These are phyloP conservation scores for Capreolus pygargus DNA, from an alignment of 2,113 vertebrate species.

Conservation along the genomic window DNA sequence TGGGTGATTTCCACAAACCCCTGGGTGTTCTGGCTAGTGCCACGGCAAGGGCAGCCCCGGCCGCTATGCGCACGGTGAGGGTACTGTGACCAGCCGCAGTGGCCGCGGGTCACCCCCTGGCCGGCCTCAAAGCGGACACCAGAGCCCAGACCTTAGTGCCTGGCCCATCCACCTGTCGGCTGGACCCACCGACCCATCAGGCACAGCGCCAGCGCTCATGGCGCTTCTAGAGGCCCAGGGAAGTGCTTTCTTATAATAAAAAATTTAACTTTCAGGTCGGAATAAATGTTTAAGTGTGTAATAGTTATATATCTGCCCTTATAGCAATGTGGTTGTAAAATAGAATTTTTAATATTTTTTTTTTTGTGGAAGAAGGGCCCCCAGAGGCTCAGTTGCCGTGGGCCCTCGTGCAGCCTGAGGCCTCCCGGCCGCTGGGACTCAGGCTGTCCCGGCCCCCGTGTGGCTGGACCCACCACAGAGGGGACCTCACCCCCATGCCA, in stretches of 20 bases:
- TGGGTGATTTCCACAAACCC: too few relatives aligned
- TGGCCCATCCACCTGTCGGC: rapidly evolving
- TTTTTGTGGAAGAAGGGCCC: background rate
- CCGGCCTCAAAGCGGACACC: rapidly evolving
- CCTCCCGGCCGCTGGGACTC: background rate
- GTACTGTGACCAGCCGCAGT: rapidly evolving
- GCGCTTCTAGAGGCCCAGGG: rapidly evolving
- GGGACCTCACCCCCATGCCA: background rate
- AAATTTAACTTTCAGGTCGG: background rate
- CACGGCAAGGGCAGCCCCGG: background rate
- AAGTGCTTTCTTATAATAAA: background rate
- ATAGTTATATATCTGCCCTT: background rate
- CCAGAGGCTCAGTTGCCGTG: too few relatives aligned
- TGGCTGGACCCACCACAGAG: background rate
- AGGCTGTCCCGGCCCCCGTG: rapidly evolving
- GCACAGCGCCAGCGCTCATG: background rate
- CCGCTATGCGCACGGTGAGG: rapidly evolving
- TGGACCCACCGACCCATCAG: rapidly evolving
- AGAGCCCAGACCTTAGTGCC: rapidly evolving
- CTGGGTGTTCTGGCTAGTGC: background rate
- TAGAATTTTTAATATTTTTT: background rate
- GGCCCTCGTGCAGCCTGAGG: background rate
- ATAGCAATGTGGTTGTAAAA: background rate
- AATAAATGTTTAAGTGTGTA: background rate
- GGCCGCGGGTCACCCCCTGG: rapidly evolving